A percentile compares a stretch with the other conserved stretches of the same genome.
These are phyloP conservation scores for Megaceryle torquata DNA, from an alignment of 2,113 vertebrate species.

Conservation along the genomic window DNA sequence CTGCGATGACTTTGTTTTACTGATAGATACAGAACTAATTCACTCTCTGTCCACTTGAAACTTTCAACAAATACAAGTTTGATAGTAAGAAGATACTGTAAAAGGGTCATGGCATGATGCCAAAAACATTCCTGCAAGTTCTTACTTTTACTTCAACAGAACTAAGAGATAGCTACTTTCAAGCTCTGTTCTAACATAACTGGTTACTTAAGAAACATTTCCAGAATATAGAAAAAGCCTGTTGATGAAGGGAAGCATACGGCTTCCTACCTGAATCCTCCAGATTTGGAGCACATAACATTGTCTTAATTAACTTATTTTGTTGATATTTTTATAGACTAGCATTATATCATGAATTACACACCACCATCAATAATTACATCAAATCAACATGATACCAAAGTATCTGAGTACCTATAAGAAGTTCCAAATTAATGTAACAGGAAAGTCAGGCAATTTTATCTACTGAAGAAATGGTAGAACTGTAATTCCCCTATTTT, in stretches of 20 bases:
- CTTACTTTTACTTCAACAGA: neutral
- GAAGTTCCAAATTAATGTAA: neutral
- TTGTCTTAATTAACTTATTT: neutral
- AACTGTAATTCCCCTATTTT: neutral
- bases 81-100: neutral
- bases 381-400: neutral
- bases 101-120: neutral
- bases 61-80: neutral
- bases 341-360: neutral
- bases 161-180: neutral
- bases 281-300: neutral
- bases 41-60: neutral
- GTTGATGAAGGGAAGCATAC: neutral
- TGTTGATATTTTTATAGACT: neutral
- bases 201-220: neutral
- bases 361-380: neutral
- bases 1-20: neutral
- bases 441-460: neutral
- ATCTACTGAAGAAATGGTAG: neutral
- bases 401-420: neutral
- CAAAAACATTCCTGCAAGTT: neutral
- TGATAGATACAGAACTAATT: neutral
- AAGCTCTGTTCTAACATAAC: neutral
- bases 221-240: neutral
- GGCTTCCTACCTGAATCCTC: neutral